Conservation (phyloP, 2,113 vertebrate genomes). For the Nansenia antarctica region DNA sequence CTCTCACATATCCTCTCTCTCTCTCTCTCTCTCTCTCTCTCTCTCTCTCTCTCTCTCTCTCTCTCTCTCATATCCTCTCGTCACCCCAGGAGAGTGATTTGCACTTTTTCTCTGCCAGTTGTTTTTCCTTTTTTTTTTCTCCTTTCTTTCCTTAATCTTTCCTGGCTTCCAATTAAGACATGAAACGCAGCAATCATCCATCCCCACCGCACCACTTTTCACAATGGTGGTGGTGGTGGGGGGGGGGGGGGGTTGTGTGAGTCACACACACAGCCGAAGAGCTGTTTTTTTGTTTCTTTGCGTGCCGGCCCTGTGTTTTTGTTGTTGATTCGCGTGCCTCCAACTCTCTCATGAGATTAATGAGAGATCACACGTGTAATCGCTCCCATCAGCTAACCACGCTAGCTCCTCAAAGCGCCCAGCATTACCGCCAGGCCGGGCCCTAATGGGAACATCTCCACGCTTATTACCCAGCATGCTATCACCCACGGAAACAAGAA, state of each 20-base stretch:
- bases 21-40: slow-evolving; percentile 60
- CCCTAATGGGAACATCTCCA: slow-evolving; percentile 36
- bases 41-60: slow-evolving; percentile 58
- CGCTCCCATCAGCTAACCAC: slow-evolving; percentile 59
- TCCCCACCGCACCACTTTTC: slow-evolving; percentile 27
- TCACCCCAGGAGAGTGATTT: slow-evolving; percentile 64
- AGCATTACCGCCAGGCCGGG: slow-evolving; percentile 49
- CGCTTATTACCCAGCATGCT: slow-evolving; percentile 33
- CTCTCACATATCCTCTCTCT: slow-evolving; percentile 54
- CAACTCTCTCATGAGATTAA: slow-evolving; percentile 67
- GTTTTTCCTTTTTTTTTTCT: slow-evolving; percentile 17
- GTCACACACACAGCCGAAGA: slow-evolving; percentile 23
- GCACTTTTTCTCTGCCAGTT: slow-evolving; percentile 62
- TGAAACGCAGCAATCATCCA: slow-evolving; percentile 61
- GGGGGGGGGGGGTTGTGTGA: slow-evolving; percentile 54
- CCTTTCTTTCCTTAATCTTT: slow-evolving; percentile 56
- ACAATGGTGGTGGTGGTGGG: no score
- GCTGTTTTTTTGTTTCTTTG: no score
- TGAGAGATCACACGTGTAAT: slow-evolving; percentile 64
- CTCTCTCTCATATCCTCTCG: slow-evolving; percentile 40
- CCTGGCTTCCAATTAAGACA: slow-evolving; percentile 66
- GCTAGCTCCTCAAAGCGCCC: slow-evolving; percentile 28
- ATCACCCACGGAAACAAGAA: no score
- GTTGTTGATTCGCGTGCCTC: slow-evolving; percentile 50
- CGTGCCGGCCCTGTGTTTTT: no score